These are phyloP conservation scores for Turnix velox DNA, from an alignment of 2,113 vertebrate species.

Conservation along the genomic window DNA sequence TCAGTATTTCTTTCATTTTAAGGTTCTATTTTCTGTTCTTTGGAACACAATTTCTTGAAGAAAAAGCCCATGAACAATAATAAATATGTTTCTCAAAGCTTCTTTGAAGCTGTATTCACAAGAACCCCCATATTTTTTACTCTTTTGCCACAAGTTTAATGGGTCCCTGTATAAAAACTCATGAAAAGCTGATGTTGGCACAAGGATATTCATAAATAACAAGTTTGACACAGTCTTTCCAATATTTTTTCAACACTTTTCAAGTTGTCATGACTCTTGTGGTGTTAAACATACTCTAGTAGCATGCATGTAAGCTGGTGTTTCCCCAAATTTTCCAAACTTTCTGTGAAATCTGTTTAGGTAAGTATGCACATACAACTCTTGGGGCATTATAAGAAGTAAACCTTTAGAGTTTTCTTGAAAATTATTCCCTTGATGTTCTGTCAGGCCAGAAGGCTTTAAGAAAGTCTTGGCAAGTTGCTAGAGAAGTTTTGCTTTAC, in stretches of 20 bases:
- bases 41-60: neutral
- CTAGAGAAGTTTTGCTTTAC: neutral
- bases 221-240: neutral
- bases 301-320: neutral
- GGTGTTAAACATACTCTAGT: neutral
- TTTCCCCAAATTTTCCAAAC: neutral
- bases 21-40: neutral
- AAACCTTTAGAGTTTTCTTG: neutral
- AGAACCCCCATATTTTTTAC: neutral
- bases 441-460: neutral
- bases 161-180: neutral
- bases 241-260: neutral
- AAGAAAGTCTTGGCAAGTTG: neutral
- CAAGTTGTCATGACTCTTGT: neutral
- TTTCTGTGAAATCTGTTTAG: neutral
- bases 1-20: neutral
- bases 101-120: neutral
- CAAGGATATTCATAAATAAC: neutral
- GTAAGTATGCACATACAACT: neutral
- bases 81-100: neutral
- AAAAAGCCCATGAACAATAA: neutral
- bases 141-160: neutral
- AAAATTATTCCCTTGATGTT: neutral
- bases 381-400: neutral
- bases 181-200: neutral